Conservation (phyloP, 2,797 vertebrate genomes). For the Iguana delicatissima region DNA sequence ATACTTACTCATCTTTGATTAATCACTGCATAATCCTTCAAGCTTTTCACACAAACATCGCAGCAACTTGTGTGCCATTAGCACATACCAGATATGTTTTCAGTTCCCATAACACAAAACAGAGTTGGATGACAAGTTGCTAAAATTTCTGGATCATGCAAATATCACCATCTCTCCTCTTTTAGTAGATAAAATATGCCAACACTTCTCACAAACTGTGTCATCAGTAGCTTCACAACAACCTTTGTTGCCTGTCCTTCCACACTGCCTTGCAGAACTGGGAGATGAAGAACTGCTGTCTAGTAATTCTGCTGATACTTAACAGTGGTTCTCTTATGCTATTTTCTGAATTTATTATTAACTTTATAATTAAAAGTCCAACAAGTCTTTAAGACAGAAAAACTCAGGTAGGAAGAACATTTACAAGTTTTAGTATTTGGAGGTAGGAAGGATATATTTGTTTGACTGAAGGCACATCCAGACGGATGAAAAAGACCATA, state of each 20-base stretch:
- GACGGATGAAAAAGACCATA: too few species aligned
- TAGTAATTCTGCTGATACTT: background rate
- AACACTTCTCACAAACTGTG: too few species aligned
- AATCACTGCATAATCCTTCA: constrained; percentile 26
- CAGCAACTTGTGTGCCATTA: constrained; percentile 18
- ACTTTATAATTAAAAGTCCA: too few species aligned
- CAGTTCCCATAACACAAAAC: constrained; percentile 33
- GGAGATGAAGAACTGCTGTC: background rate
- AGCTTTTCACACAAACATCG: background rate
- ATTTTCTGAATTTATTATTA: background rate
- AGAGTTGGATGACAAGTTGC: background rate
- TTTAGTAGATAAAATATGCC: background rate
- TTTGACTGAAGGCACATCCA: background rate
- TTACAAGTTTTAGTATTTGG: background rate
- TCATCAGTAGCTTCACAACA: background rate
- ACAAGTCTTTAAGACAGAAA: background rate
- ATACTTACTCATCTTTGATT: background rate
- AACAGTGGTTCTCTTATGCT: too few species aligned
- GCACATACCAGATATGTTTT: constrained; percentile 28
- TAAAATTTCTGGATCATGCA: constrained; percentile 1
- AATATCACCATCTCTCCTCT: background rate
- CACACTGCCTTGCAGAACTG: background rate
- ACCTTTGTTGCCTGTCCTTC: background rate
- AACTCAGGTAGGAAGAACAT: background rate
- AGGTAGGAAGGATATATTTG: too few species aligned